phyloP scores from a whole-genome alignment of 2,888 invertebrate genomes.

The Pristionchus exspectatus region DNA sequence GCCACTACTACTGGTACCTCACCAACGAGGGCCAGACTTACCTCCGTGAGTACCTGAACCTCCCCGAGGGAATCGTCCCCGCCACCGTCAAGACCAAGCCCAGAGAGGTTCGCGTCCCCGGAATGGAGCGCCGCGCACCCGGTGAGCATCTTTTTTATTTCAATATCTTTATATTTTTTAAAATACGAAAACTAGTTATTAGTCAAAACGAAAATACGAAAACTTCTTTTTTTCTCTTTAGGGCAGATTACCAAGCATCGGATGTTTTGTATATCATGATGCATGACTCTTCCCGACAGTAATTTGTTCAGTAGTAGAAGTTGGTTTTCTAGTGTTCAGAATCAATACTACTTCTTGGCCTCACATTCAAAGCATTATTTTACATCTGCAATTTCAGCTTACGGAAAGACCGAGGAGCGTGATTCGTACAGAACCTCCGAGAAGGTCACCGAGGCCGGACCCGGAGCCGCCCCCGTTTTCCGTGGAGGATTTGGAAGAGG shows the following conservation, averaged over 20 bases:
- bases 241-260: constrained; percentile 46
- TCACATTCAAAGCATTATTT: not conserved
- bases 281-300: constrained; percentile 13
- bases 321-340: not conserved
- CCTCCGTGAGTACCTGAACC: constrained; percentile 93
- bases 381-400: constrained; percentile 63
- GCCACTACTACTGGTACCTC: constrained; percentile 99
- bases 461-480: constrained; percentile 91
- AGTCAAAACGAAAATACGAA: too few relatives aligned
- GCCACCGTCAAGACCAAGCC: constrained; percentile 94
- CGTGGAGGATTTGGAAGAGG: constrained; percentile 79
- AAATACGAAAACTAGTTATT: not conserved
- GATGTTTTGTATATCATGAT: not conserved
- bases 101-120: constrained; percentile 70
- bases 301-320: not conserved
- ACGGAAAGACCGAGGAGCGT: constrained; percentile 72
- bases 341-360: not conserved
- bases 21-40: constrained; percentile 99
- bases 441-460: constrained; percentile 97
- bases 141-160: constrained; percentile 56
- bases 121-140: constrained; percentile 72
- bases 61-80: constrained; percentile 98
- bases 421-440: constrained; percentile 82
- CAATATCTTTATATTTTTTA: not conserved
- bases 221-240: not conserved